Conservation (phyloP, 2,888 invertebrate species). For the Litoditis marina region DNA sequence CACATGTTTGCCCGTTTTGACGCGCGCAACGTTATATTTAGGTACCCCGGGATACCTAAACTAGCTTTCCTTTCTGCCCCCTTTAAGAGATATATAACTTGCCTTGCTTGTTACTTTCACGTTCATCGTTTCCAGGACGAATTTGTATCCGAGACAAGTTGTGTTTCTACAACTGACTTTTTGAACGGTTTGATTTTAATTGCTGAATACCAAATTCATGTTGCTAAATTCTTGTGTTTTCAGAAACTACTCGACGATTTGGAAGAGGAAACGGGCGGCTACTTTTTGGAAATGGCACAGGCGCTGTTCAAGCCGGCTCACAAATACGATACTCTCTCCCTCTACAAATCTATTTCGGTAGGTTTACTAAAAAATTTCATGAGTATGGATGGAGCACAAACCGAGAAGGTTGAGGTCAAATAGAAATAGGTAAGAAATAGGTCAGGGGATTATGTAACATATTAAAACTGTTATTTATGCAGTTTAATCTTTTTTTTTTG, state of each 20-base stretch:
- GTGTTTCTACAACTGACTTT: too few species aligned
- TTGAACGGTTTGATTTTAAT: too few species aligned
- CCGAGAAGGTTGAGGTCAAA: not conserved
- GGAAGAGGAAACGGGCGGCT: constrained; percentile 63
- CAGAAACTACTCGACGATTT: constrained; percentile 63
- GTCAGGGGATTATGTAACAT: not conserved
- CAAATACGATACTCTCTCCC: constrained; percentile 62
- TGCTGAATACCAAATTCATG: too few species aligned
- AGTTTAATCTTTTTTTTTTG: too few species aligned
- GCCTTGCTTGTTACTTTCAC: not conserved
- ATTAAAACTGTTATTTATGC: too few species aligned
- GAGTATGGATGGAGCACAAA: not conserved
- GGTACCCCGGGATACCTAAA: too few species aligned
- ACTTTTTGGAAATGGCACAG: constrained; percentile 62
- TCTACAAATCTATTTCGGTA: constrained; percentile 62
- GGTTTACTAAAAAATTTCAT: not conserved
- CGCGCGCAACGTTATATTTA: too few species aligned
- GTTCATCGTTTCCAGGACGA: not conserved
- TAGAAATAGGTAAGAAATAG: not conserved
- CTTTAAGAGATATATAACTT: too few species aligned
- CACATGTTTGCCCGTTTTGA: too few species aligned
- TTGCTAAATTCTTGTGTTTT: too few species aligned
- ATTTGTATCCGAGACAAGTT: too few species aligned
- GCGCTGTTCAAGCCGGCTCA: constrained; percentile 63
- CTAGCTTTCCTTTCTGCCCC: too few species aligned